These are phyloP conservation scores for Cabera pusaria DNA, from an alignment of 2,888 invertebrate genomes.

Conservation along the genomic window DNA sequence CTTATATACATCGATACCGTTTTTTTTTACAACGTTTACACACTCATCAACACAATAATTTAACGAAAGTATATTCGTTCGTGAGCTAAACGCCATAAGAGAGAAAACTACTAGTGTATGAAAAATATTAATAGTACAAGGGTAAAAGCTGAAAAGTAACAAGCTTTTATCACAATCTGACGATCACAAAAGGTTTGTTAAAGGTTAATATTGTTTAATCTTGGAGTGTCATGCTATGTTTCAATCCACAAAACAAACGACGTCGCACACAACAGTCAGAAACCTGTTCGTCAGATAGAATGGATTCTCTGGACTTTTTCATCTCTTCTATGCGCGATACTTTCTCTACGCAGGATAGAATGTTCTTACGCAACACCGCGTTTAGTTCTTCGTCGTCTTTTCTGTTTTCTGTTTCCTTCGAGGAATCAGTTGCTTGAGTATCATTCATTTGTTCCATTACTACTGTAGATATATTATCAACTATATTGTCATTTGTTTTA, in stretches of 20 bases:
- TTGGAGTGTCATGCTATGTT: slow-evolving; percentile 49
- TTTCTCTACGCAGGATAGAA: slow-evolving; percentile 73
- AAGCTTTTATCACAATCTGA: slow-evolving; percentile 3
- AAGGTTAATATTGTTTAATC: slow-evolving; percentile 15
- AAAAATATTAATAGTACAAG: too few species aligned
- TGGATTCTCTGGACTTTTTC: slow-evolving; percentile 59
- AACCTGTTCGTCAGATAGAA: slow-evolving; percentile 61
- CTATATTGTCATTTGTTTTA: slow-evolving; percentile 23
- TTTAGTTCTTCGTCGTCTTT: slow-evolving; percentile 63
- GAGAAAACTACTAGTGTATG: too few species aligned
- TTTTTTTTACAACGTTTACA: too few species aligned
- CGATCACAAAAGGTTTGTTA: slow-evolving; percentile 12
- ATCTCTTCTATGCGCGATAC: slow-evolving; percentile 71
- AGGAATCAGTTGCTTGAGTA: slow-evolving; percentile 22
- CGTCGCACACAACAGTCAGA: slow-evolving; percentile 61
- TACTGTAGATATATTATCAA: slow-evolving; percentile 22
- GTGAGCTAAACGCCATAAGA: too few species aligned
- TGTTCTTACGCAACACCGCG: slow-evolving; percentile 66
- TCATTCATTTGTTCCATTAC: slow-evolving; percentile 5
- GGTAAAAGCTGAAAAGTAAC: slow-evolving; percentile 15
- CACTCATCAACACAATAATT: too few species aligned
- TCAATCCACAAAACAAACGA: slow-evolving; percentile 57
- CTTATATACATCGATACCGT: too few species aligned
- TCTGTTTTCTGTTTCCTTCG: slow-evolving; percentile 44
- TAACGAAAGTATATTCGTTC: too few species aligned